Conservation (phyloP, 1,140 invertebrate species). For the Sesamia nonagrioides region DNA sequence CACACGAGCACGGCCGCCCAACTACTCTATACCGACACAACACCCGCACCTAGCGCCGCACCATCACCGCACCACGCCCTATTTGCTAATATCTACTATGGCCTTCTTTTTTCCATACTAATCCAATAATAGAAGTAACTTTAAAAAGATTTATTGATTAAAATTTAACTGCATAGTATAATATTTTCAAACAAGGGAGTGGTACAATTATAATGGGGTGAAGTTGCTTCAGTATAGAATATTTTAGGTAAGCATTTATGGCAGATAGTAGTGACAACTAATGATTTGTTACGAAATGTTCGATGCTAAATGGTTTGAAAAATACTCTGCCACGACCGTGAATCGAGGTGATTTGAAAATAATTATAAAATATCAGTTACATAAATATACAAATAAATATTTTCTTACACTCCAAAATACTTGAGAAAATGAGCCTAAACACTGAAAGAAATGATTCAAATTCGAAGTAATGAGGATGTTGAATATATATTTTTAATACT, state of each 20-base stretch:
- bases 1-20: constrained; percentile 54
- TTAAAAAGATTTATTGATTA: too few relatives aligned
- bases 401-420: constrained; percentile 3
- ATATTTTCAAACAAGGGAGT: background rate
- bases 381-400: constrained; percentile 57
- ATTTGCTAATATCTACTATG: background rate
- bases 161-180: too few relatives aligned
- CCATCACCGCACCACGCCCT: background rate
- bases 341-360: constrained; percentile 64
- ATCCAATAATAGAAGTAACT: too few relatives aligned
- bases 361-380: constrained; percentile 58
- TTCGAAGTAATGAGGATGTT: constrained; percentile 39
- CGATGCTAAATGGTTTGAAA: constrained; percentile 73
- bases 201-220: background rate
- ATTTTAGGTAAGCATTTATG: constrained; percentile 52
- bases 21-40: constrained; percentile 25
- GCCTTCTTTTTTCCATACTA: too few relatives aligned
- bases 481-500: constrained; percentile 20
- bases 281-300: constrained; percentile 67
- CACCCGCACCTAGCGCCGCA: constrained; percentile 10
- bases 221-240: constrained; percentile 47
- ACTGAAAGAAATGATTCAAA: constrained; percentile 15
- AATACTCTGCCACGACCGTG: constrained; percentile 70
- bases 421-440: constrained; percentile 48
- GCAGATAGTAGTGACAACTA: constrained; percentile 49